Evolutionary conservation across 2,888 invertebrate genomes (phyloP).

Genomic region (Alloscopus bannaensis): DNA sequence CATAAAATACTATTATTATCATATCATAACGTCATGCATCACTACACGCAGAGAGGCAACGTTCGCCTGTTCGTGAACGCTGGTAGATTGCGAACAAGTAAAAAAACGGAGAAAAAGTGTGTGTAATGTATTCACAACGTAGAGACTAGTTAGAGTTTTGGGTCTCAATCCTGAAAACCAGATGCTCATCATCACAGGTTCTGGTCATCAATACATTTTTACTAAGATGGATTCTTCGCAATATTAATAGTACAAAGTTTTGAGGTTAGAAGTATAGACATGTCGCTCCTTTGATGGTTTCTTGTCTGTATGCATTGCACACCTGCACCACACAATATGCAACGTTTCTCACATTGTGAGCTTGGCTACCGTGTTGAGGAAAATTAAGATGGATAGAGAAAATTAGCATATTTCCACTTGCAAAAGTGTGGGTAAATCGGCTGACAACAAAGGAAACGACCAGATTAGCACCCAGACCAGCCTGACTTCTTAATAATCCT

Average conservation of each 20-base stretch:
- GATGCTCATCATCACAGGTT: slow-evolving; percentile 5
- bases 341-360: too few species aligned
- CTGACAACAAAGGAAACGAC: too few species aligned
- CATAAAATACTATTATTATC: slow-evolving; percentile 32
- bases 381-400: too few species aligned
- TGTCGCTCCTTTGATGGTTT: neutral
- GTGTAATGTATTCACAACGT: slow-evolving; percentile 11
- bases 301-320: neutral
- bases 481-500: too few species aligned
- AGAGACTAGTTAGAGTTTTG: neutral
- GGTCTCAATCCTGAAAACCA: slow-evolving; percentile 17
- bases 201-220: too few species aligned
- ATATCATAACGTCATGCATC: slow-evolving; percentile 15
- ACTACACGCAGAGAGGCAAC: neutral
- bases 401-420: neutral
- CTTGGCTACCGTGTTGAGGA: too few species aligned
- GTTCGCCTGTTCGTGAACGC: neutral
- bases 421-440: too few species aligned
- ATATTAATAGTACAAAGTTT: too few species aligned
- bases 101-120: too few species aligned
- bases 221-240: too few species aligned
- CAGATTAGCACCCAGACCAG: too few species aligned
- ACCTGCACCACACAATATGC: too few species aligned
- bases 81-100: neutral
- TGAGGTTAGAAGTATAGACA: neutral